These are phyloP conservation scores for Amblyopsis rosae DNA, from an alignment of 2,113 vertebrate species.

Conservation along the genomic window DNA sequence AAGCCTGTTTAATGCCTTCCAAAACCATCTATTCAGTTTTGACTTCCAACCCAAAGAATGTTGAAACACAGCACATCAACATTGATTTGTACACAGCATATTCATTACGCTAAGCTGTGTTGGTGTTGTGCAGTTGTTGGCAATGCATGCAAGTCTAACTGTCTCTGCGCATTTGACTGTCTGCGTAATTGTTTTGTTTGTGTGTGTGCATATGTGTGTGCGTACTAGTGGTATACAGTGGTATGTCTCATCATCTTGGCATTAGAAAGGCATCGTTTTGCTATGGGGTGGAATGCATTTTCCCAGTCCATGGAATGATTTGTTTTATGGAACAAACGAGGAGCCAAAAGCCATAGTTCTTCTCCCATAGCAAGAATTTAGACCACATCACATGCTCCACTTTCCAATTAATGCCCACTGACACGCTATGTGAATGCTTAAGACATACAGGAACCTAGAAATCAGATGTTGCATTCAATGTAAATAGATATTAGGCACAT, in stretches of 20 bases:
- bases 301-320: slow-evolving; percentile 39
- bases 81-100: slow-evolving; percentile 39
- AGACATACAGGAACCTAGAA: neutral
- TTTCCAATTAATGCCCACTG: slow-evolving; percentile 6
- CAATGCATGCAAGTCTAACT: slow-evolving; percentile 38
- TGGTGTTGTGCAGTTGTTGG: slow-evolving; percentile 44
- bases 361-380: slow-evolving; percentile 18
- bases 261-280: slow-evolving; percentile 25
- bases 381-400: neutral
- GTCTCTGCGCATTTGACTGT: slow-evolving; percentile 33
- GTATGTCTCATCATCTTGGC: slow-evolving; percentile 40
- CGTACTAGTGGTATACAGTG: slow-evolving; percentile 34
- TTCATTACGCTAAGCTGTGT: slow-evolving; percentile 43
- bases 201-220: slow-evolving; percentile 8
- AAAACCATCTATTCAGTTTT: neutral
- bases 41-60: neutral
- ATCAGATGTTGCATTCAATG: neutral
- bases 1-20: slow-evolving; percentile 22
- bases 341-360: slow-evolving; percentile 19
- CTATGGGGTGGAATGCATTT: slow-evolving; percentile 39
- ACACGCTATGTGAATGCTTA: slow-evolving; percentile 4
- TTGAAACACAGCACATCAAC: slow-evolving; percentile 1
- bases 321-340: slow-evolving; percentile 52
- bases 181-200: neutral
- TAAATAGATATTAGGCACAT: neutral